Percentiles rank a stretch among this genome's conserved stretches.
Conservation (phyloP, 1,140 invertebrate species). For the Lucilia cuprina region DNA sequence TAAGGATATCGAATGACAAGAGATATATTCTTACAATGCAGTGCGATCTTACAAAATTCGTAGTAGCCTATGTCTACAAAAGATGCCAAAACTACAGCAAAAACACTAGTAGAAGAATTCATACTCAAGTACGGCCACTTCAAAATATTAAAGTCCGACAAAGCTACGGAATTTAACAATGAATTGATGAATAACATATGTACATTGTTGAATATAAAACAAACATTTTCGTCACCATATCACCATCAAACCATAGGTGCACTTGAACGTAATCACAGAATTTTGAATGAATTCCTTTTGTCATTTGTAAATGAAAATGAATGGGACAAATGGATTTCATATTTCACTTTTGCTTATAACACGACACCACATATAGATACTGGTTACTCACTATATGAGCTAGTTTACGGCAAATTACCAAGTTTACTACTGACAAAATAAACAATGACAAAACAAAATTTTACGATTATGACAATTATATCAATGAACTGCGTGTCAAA, state of each 20-base stretch:
- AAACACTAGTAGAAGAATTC: slow-evolving; percentile 43
- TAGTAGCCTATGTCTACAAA: slow-evolving; percentile 42
- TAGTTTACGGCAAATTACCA: slow-evolving; percentile 50
- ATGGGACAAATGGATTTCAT: slow-evolving; percentile 28
- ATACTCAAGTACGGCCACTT: slow-evolving; percentile 51
- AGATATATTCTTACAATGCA: slow-evolving; percentile 49
- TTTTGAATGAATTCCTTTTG: slow-evolving; percentile 8
- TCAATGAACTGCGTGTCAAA: neutral
- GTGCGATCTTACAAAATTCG: slow-evolving; percentile 49
- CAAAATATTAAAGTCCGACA: slow-evolving; percentile 49
- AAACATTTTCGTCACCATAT: slow-evolving; percentile 17
- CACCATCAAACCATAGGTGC: slow-evolving; percentile 22
- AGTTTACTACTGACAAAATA: neutral
- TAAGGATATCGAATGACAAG: slow-evolving; percentile 43
- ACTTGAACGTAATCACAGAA: slow-evolving; percentile 16
- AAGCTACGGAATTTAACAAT: slow-evolving; percentile 46
- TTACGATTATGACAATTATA: neutral
- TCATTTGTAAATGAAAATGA: slow-evolving; percentile 15
- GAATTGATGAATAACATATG: slow-evolving; percentile 15
- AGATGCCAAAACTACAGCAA: slow-evolving; percentile 41
- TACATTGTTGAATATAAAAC: neutral
- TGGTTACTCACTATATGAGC: slow-evolving; percentile 57
- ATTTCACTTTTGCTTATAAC: slow-evolving; percentile 35
- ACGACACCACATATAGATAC: slow-evolving; percentile 49
- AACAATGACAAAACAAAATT: slow-evolving; percentile 23